Conservation (phyloP, 2,888 invertebrate species). For the Hyppa rectilinea region DNA sequence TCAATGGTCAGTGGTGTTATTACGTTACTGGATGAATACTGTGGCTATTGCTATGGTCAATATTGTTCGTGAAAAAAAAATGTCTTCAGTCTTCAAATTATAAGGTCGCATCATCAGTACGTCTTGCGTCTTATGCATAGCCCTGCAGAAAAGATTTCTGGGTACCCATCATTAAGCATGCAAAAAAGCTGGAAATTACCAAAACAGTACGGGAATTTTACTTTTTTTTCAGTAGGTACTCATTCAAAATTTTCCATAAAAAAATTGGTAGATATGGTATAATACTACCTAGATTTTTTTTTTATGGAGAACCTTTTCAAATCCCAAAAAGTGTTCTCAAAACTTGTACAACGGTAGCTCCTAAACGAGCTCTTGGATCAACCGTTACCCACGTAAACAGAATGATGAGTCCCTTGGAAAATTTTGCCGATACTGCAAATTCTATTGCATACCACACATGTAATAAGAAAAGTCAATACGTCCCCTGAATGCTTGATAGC, state of each 20-base stretch:
- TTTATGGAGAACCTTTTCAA: not conserved
- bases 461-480: constrained; percentile 69
- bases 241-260: not conserved
- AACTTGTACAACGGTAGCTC: not conserved
- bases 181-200: not conserved
- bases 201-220: not conserved
- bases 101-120: too few species aligned
- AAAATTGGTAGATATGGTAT: not conserved
- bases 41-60: constrained; percentile 18
- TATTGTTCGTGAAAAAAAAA: not conserved
- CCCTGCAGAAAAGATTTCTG: not conserved
- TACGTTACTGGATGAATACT: constrained; percentile 62
- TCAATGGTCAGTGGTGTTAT: constrained; percentile 63
- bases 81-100: not conserved
- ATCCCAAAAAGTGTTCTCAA: not conserved
- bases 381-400: not conserved
- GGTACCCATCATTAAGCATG: too few species aligned
- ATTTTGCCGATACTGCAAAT: not conserved
- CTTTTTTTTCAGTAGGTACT: not conserved
- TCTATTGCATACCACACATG: constrained; percentile 62
- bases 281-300: not conserved
- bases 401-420: too few species aligned
- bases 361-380: not conserved
- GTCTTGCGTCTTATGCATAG: not conserved
- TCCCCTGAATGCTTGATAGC: constrained; percentile 84